These are phyloP conservation scores for Pangasius sanitwongsei DNA, from an alignment of 2,797 vertebrate species.

Conservation along the genomic window DNA sequence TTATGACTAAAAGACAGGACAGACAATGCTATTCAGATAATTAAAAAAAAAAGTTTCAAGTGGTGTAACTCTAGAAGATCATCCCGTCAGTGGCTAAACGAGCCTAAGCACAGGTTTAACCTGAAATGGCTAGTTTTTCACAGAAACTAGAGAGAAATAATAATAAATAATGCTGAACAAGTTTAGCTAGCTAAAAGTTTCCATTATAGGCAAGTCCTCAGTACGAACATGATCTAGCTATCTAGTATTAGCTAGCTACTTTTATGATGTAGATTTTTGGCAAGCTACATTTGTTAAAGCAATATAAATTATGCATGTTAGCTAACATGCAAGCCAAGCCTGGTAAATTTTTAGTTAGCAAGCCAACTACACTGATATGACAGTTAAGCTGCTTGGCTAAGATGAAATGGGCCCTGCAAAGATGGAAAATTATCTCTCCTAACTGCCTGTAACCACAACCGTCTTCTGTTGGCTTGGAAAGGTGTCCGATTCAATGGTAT, in stretches of 20 bases:
- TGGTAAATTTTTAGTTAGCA: background rate
- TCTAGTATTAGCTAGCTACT: background rate
- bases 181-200: background rate
- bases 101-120: no score
- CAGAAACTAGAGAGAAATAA: no score
- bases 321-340: background rate
- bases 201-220: background rate
- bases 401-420: background rate
- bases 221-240: background rate
- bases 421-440: background rate
- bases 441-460: background rate
- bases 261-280: background rate
- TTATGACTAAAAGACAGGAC: background rate
- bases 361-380: background rate
- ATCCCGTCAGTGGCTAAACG: no score
- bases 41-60: no score
- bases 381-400: background rate
- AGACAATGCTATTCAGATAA: background rate
- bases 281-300: background rate
- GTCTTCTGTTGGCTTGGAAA: background rate
- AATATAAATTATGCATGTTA: background rate
- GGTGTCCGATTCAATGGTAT: background rate
- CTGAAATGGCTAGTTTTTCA: no score
- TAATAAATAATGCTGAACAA: background rate
- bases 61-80: no score